Conservation (phyloP, 2,113 vertebrate species). For the Delphinapterus leucas region DNA sequence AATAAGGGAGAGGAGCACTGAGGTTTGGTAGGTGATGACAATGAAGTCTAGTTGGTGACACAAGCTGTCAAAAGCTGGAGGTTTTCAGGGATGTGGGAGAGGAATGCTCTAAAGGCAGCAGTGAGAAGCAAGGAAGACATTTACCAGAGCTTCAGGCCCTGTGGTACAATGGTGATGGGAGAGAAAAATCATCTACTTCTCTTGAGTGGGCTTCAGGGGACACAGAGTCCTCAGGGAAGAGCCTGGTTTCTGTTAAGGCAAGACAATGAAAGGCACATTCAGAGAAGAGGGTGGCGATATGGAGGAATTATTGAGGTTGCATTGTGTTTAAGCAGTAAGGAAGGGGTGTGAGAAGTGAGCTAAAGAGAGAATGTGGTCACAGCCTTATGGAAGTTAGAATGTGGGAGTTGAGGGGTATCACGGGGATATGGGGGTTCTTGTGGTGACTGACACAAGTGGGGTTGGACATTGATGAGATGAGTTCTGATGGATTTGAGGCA, state of each 20-base stretch:
- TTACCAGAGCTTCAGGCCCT: background rate
- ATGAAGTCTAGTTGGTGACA: background rate
- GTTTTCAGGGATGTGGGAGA: background rate
- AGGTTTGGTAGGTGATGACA: background rate
- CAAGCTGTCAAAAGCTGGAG: background rate
- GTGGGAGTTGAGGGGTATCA: background rate
- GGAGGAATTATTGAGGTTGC: background rate
- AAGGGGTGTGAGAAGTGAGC: background rate
- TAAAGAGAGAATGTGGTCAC: background rate
- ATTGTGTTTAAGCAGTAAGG: background rate
- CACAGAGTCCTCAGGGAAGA: background rate
- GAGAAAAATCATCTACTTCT: background rate
- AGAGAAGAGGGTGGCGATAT: background rate
- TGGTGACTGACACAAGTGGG: background rate
- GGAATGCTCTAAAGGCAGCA: constrained; percentile 71
- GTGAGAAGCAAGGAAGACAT: background rate
- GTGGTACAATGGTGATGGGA: background rate
- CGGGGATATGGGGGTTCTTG: background rate
- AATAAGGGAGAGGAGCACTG: background rate
- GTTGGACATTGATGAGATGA: background rate
- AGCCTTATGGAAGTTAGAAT: background rate
- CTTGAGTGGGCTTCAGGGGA: background rate
- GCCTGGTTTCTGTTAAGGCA: background rate
- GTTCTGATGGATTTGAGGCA: background rate
- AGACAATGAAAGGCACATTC: background rate